These are phyloP conservation scores for Pollimyrus isidori DNA, from an alignment of 2,113 vertebrate genomes.

Conservation along the genomic window DNA sequence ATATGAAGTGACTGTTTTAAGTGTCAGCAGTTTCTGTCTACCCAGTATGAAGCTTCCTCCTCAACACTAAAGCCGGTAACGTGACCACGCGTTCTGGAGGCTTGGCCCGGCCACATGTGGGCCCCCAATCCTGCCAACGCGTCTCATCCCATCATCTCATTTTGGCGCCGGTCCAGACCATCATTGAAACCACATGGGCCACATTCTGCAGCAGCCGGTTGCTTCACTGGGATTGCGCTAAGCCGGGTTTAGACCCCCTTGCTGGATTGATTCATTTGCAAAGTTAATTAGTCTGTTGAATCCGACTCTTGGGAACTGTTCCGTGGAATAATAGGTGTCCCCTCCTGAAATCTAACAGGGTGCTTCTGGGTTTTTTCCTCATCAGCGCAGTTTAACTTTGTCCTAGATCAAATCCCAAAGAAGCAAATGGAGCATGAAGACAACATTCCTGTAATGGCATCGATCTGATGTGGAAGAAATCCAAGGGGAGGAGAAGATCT, in stretches of 20 bases:
- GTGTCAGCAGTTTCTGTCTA: background rate
- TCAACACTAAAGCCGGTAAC: background rate
- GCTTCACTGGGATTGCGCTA: slow-evolving; percentile 36
- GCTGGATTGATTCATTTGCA: slow-evolving; percentile 26
- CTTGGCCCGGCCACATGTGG: background rate
- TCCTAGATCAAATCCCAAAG: slow-evolving; percentile 30
- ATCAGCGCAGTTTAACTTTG: slow-evolving; percentile 19
- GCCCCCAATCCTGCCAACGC: background rate
- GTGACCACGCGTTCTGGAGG: background rate
- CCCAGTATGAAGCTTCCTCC: background rate
- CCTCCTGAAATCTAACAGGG: slow-evolving; percentile 25
- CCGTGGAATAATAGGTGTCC: background rate
- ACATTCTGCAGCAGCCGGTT: background rate
- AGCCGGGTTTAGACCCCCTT: slow-evolving; percentile 34
- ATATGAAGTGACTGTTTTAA: slow-evolving; percentile 15
- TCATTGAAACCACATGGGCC: background rate
- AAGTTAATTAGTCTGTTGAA: slow-evolving; percentile 41
- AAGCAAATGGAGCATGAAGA: slow-evolving; percentile 17
- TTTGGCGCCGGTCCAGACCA: background rate
- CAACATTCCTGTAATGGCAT: background rate
- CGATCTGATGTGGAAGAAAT: background rate
- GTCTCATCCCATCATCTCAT: background rate
- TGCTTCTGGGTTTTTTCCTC: slow-evolving; percentile 19
- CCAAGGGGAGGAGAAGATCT: background rate
- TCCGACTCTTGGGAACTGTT: slow-evolving; percentile 32